A percentile compares a stretch with the other conserved stretches of the same genome.
These are phyloP conservation scores for Struthio camelus DNA, from an alignment of 2,113 vertebrate species.

Conservation along the genomic window DNA sequence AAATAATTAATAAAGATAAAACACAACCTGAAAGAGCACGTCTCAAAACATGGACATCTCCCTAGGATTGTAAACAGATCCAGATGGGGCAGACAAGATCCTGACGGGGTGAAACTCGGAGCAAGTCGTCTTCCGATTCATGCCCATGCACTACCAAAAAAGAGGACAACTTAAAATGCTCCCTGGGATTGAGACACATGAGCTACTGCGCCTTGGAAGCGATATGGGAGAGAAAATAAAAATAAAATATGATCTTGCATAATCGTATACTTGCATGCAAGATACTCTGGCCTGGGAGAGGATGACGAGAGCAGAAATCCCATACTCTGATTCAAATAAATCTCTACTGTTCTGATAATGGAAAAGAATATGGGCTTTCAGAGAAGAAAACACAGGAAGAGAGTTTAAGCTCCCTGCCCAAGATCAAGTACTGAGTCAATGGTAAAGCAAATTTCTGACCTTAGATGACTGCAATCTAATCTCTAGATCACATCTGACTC, in stretches of 20 bases:
- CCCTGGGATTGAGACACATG: neutral
- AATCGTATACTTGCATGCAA: neutral
- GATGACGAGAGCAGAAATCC: neutral
- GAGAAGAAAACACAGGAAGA: neutral
- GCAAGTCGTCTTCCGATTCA: neutral
- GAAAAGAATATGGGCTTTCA: neutral
- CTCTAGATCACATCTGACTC: neutral
- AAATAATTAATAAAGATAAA: neutral
- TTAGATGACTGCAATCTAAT: neutral
- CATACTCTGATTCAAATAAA: neutral
- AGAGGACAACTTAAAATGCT: neutral
- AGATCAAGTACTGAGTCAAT: neutral
- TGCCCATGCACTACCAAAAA: neutral
- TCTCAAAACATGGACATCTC: neutral
- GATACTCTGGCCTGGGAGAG: neutral
- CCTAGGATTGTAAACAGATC: no score
- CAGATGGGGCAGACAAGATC: no score
- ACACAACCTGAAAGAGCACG: neutral
- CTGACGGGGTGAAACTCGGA: accelerated
- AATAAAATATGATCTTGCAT: neutral
- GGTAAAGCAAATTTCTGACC: neutral
- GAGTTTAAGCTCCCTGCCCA: neutral
- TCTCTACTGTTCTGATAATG: neutral
- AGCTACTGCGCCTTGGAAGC: neutral
- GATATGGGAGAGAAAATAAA: neutral